These are phyloP conservation scores for Numenius arquata DNA, from an alignment of 2,113 vertebrate species.

Conservation along the genomic window DNA sequence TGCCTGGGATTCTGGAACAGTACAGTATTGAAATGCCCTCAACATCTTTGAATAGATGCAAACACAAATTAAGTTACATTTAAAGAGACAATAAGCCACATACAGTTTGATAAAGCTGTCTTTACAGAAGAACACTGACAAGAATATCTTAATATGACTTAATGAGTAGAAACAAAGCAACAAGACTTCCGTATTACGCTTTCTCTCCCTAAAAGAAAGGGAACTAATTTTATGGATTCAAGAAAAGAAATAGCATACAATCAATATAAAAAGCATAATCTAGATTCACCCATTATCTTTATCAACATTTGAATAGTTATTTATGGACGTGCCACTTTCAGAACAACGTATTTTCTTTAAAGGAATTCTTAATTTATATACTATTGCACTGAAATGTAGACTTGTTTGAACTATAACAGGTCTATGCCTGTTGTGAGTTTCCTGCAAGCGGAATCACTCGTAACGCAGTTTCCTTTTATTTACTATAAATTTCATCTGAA, in stretches of 20 bases:
- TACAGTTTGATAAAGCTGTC: background rate
- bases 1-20: conserved; percentile 1
- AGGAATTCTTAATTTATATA: background rate
- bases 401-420: background rate
- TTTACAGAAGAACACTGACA: background rate
- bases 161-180: background rate
- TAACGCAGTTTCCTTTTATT: background rate
- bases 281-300: background rate
- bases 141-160: background rate
- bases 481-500: background rate
- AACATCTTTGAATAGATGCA: background rate
- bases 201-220: background rate
- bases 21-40: background rate
- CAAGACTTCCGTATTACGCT: background rate
- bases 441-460: background rate
- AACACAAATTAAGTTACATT: conserved; percentile 19
- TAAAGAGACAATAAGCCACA: background rate
- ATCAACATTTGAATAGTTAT: background rate
- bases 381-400: background rate
- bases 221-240: background rate
- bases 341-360: background rate
- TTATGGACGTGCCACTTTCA: background rate
- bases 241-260: background rate
- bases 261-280: background rate
- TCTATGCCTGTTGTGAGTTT: background rate